Evolutionary conservation across 1,140 invertebrate genomes (phyloP), one percentile per base, ranked within the genome.

Genomic region (Archivesica marissinica): DNA sequence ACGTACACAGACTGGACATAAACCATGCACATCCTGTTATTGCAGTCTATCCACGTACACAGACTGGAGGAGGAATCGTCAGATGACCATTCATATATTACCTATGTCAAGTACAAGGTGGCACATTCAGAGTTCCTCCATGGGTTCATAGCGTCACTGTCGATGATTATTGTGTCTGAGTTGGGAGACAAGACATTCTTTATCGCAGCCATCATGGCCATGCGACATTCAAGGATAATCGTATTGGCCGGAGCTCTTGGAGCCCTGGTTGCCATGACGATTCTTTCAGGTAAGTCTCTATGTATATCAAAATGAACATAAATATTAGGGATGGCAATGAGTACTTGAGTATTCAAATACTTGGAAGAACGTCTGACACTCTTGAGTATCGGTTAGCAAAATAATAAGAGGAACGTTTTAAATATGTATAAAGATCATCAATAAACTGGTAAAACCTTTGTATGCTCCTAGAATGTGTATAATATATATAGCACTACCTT

Each of bases 131-230:
- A 97, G 70, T 99, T 99, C 94, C 95, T 98, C 89, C 98, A 99
- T 95, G 99, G 97, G 3, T 99, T 99, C 93, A 92, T 99, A 54
- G 98, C 98, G 56, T 97, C 98, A 0, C 95, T 99, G 80, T 99
- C 98, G 41, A 97, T 99, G 39, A 99, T 99, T 87, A 95, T 99
- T 66, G 98, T 99, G 13, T 99, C 98, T 4, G 99, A 99, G 95
- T 94, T 99, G 39, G 99, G 98, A 0, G 99, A 99, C 94, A 99
- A 99, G 95, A 99, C 99, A n/a, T 99, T 99, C 94, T 99, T 99
- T 94, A 99, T 99, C 90, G 98, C 99, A 52, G 98, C 99, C 88
- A 99, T 99, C 86, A 99, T 99, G 98, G 98, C 99, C 2, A 99
- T 99, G 98, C 96, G 97, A 92, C 98, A 99, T 95, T 97, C 99